Conservation (phyloP, 2,888 invertebrate genomes). For the Cataglyphis albicans region DNA sequence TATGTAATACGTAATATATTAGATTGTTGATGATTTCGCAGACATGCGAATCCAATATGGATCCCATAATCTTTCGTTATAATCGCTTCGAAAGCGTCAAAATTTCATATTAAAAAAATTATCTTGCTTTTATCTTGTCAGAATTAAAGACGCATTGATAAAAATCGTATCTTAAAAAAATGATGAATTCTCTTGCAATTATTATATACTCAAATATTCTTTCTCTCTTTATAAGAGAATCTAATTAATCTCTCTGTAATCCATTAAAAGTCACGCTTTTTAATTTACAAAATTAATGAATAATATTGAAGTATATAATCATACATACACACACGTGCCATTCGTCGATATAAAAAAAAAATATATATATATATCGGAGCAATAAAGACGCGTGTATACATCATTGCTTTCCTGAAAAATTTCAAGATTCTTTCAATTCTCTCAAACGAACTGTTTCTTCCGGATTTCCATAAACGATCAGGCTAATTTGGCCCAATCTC, state of each 20-base stretch:
- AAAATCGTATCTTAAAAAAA: not conserved
- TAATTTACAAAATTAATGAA: conserved; percentile 18
- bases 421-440: not conserved
- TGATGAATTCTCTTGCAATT: not conserved
- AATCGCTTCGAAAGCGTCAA: not conserved
- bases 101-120: not conserved
- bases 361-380: too few relatives aligned
- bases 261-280: not conserved
- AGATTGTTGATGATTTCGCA: conserved; percentile 8
- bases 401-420: not conserved
- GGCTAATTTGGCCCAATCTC: not conserved
- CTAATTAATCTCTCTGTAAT: too few relatives aligned
- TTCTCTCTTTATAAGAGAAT: not conserved
- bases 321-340: too few relatives aligned
- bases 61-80: not conserved
- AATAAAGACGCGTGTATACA: not conserved
- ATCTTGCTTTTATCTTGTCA: not conserved
- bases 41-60: not conserved
- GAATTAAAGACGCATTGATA: not conserved
- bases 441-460: not conserved
- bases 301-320: too few relatives aligned
- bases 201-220: not conserved
- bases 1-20: conserved; percentile 11
- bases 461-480: conserved; percentile 25
- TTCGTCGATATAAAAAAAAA: conserved; percentile 1